Percentiles rank a stretch among this genome's conserved stretches.
These are phyloP conservation scores for Lordiphosa clarofinis DNA, from an alignment of 1,140 invertebrate species.

Conservation along the genomic window DNA sequence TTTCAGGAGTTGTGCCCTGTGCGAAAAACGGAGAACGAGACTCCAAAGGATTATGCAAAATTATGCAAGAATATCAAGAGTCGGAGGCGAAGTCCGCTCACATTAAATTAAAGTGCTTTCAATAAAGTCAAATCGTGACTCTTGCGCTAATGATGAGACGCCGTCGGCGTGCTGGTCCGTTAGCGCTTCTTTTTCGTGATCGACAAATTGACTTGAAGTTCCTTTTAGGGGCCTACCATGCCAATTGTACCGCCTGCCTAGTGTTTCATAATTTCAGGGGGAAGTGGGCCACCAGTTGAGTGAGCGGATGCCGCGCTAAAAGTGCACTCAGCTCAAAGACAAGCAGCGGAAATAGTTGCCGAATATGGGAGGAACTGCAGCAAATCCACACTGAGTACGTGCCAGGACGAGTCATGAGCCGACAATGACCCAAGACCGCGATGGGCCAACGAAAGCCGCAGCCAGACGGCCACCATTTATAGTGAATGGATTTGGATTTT, in stretches of 20 bases:
- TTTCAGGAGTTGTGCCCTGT: conserved; percentile 23
- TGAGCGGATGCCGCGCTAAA: conserved; percentile 67
- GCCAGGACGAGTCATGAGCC: conserved; percentile 36
- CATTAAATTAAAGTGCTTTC: conserved; percentile 78
- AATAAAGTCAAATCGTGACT: conserved; percentile 77
- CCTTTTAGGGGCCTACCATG: conserved; percentile 18
- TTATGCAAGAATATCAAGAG: conserved; percentile 50
- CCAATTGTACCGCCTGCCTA: conserved; percentile 33
- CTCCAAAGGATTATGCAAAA: conserved; percentile 73
- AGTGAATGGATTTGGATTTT: conserved; percentile 77
- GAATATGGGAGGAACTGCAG: conserved; percentile 31
- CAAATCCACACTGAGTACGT: conserved; percentile 45
- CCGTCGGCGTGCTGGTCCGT: conserved; percentile 43
- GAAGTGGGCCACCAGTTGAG: conserved; percentile 18
- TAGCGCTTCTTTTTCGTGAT: conserved; percentile 11
- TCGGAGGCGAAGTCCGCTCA: conserved; percentile 61
- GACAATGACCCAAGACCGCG: conserved; percentile 63
- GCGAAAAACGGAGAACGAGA: conserved; percentile 16
- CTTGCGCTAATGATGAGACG: conserved; percentile 61
- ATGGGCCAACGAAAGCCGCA: conserved; percentile 49
- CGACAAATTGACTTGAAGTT: conserved; percentile 77
- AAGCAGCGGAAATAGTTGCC: conserved; percentile 61
- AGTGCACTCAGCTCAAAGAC: conserved; percentile 73
- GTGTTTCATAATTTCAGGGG: conserved; percentile 57
- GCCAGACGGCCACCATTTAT: conserved; percentile 70